Base-by-base conservation (phyloP, 1,140 invertebrate species). In the Stenopsyche tienmushanensis region DNA sequence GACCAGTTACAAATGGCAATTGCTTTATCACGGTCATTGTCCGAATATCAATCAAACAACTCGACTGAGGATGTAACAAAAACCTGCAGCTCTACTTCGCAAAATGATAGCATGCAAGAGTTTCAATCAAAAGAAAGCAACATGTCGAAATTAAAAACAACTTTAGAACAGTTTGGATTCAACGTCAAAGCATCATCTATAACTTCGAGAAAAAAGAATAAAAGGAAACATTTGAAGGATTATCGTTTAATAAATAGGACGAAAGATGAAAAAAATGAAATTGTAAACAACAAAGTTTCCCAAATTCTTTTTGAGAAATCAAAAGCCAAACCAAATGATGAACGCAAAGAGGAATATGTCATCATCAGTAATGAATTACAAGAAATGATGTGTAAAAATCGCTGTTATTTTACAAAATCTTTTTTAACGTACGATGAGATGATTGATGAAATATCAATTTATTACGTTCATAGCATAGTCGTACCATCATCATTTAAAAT, bases 1-100 rank as follows among this genome's bases (percentile, higher is more conserved):
- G 83, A 84, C 66, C 78, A 85, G 63, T 71, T 84, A 24, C 81
- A 84, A 71, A 60, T 84, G 64, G 83, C 83, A 25, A 75, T 85
- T 65, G 82, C 83, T 60, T 70, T 85, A 29, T 84, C 83, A 34
- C 80, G 80, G 66, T 84, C 83, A 3, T 52, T 79, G 20, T n/a
- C 57, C 20, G 69, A 70, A 13, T 66, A 67, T 13, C 74, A 78
- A 71, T 72, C 72, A 65, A 44, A 47, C 1, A 65, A 66, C 67
- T 57, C 70, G 15, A 67, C 75, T 55, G 3, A 63, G 9, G 52
- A 9, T 49, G 52, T 63, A n/a, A n/a, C n/a, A n/a, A n/a, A n/a
- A n/a, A n/a, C n/a, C n/a, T n/a, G n/a, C 20, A 49, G 24, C 59
- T 49, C 41, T 34, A 63, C 34, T 54, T 42, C 65, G 50, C 15